Base-by-base conservation (phyloP, 2,888 invertebrate genomes). In the Erannis defoliaria region DNA sequence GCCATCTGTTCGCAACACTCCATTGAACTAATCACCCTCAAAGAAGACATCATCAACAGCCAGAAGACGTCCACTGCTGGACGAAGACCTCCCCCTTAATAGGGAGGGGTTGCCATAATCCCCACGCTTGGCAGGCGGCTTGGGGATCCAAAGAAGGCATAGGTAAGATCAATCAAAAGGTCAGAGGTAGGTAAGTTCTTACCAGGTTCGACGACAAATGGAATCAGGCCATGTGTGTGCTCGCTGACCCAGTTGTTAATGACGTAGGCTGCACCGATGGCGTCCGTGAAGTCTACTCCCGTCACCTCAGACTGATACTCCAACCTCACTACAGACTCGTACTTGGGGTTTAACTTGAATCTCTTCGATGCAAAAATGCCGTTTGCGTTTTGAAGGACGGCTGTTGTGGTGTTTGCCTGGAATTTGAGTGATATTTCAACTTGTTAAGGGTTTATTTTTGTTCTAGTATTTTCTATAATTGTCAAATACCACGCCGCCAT, bases 161-260 rank as follows among this genome's bases (percentile, higher is more conserved):
- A 40, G 1, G 23, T 23, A 23, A 5, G 23, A 4, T n/a, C n/a
- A n/a, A n/a, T n/a, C 23, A 38, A 38, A 38, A 38, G 9, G 8
- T 4, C 6, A 6, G 14, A 19, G 5, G 9, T 16, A 19, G 19
- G 33, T 8, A 55, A 23, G 16, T 16, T 12, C 82, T 79, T 81
- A 95, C 95, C 90, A 70, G 92, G 78, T 26, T 92, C 89, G 12
- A 95, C 78, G 57, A 96, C 80, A 14, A 82, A 75, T 0, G 88
- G 82, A 51, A 96, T 95, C 6, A 93, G 81, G 9, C 94, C 94
- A 16, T 88, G 85, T 0, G 96, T 96, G 14, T 87, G 85, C 0
- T 84, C 75, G 3, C 78, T 84, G 3, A 94, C 94, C 96, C 96
- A 96, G 3, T 79, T 75, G 73, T 96, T 96, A 29, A 96, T 94